A percentile compares a stretch with the other conserved stretches of the same genome.
Evolutionary conservation across 64 coral and sea anemone species (phyloP).

Genomic region (Dendrophyllia cribrosa): DNA sequence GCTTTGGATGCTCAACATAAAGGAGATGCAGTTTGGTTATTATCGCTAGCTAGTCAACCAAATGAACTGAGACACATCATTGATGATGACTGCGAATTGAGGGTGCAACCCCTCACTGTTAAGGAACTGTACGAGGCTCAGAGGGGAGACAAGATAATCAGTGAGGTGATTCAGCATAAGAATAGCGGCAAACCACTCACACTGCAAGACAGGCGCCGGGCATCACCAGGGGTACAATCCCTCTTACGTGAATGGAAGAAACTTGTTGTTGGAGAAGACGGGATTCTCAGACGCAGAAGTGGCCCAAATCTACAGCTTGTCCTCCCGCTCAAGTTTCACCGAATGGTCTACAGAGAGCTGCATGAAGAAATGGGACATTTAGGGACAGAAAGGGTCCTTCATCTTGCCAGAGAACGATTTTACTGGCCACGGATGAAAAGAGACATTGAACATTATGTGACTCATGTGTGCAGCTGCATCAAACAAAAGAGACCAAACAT

Average conservation of each 20-base stretch:
- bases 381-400: no score
- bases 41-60: background rate
- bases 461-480: no score
- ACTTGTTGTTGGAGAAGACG: background rate
- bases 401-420: no score
- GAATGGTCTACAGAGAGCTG: no score
- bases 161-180: background rate
- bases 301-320: background rate
- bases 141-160: background rate
- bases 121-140: constrained; percentile 14
- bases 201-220: background rate
- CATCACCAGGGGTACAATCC: background rate
- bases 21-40: constrained; percentile 17
- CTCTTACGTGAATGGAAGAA: background rate
- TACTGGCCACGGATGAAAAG: no score
- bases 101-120: constrained; percentile 1
- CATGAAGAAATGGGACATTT: no score
- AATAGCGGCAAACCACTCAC: background rate
- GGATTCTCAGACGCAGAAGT: background rate
- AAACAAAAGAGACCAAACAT: no score
- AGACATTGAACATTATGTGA: no score
- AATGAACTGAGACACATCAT: background rate
- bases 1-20: background rate
- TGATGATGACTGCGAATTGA: background rate
- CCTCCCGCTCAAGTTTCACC: background rate